Evolutionary conservation across 1,140 invertebrate genomes (phyloP).

Genomic region (Sitobion miscanthi): DNA sequence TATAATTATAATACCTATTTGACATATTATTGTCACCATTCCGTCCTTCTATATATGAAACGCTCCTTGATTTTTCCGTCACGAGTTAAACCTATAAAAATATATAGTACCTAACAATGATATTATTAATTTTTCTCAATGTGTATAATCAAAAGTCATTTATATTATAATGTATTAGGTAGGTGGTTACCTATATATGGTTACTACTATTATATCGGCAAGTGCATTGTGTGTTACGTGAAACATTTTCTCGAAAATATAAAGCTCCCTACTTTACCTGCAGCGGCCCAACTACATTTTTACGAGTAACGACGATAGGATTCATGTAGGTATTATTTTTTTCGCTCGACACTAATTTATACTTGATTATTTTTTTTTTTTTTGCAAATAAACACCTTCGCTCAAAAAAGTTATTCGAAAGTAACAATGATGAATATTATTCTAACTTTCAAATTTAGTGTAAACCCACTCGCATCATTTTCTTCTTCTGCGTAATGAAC

Average conservation of each 20-base stretch:
- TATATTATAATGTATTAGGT: constrained; percentile 2
- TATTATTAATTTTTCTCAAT: background rate
- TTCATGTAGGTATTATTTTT: constrained; percentile 18
- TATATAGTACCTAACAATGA: background rate
- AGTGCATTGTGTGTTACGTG: background rate
- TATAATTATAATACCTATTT: background rate
- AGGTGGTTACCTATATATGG: background rate
- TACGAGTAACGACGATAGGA: background rate
- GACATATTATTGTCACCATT: background rate
- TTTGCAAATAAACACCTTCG: constrained; percentile 30
- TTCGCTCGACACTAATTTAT: background rate
- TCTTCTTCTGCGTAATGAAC: background rate
- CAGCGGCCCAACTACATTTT: background rate
- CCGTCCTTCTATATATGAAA: background rate
- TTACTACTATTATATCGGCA: background rate
- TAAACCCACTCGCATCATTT: constrained; percentile 12
- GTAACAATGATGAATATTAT: constrained; percentile 33
- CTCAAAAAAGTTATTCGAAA: constrained; percentile 26
- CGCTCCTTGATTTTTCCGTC: background rate
- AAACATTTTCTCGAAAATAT: constrained; percentile 6
- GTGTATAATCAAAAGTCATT: background rate
- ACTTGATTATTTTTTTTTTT: background rate
- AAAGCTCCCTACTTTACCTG: background rate
- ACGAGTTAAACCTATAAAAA: background rate
- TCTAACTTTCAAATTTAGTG: constrained; percentile 37